Evolutionary conservation across 2,888 invertebrate species (phyloP), one percentile per base, ranked within the genome.

Genomic region (Gibbula magus): DNA sequence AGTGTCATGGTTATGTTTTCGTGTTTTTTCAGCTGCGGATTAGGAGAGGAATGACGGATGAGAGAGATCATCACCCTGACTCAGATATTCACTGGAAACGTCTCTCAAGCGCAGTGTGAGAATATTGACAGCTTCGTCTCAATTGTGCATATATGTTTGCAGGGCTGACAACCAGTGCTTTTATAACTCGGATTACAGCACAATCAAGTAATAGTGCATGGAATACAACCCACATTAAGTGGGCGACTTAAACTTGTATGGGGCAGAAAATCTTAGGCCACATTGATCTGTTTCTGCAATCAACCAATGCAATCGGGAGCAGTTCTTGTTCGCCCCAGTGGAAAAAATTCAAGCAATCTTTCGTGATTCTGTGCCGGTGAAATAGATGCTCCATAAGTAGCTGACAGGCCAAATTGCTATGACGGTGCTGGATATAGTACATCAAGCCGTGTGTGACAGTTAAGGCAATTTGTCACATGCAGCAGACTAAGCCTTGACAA

Each of bases 201-300:
- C 70, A 70, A 70, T 70, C 70, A 70, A 39, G n/a, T 39, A 70
- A 70, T 70, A 70, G 70, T 70, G 32, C 70, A 39, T 70, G 70
- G 35, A 70, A 70, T 70, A 70, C 39, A n/a, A 70, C 39, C 32
- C 20, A 20, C 70, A 25, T 35, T 32, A 70, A 32, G 20, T 35
- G 70, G 35, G 35, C 29, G 70, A 32, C 32, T 39, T 70, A 70
- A 70, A 70, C 70, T 70, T 35, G 18, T 70, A 35, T 39, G 70
- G 70, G 35, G 70, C 70, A 70, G 70, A 70, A 70, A 70, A 70
- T 70, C 70, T 35, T 35, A 20, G 35, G 39, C 20, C 35, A 35
- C 70, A 70, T 70, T 35, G 70, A 70, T 70, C 70, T 39, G 70
- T 70, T 70, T 29, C 32, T 25, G 35, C 70, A 70, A 70, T 39